Conservation (phyloP, 2,797 vertebrate species). For the Halcyon smyrnensis region DNA sequence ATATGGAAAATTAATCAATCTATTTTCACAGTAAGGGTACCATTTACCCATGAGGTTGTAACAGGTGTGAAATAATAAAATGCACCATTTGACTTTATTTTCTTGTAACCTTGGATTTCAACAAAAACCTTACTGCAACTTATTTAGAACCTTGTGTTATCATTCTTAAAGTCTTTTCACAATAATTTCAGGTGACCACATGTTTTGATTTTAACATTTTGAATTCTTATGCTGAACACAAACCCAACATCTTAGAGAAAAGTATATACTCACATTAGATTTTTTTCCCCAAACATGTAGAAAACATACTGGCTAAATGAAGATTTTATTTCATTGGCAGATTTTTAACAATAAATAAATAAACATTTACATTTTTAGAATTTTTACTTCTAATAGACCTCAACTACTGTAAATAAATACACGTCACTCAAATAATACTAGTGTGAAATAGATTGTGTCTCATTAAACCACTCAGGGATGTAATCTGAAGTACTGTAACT, state of each 20-base stretch:
- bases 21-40: neutral
- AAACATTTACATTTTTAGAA: neutral
- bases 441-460: neutral
- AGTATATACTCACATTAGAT: neutral
- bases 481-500: neutral
- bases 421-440: neutral
- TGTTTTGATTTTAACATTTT: neutral
- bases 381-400: neutral
- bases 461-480: neutral
- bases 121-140: neutral
- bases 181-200: neutral
- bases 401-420: neutral
- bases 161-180: neutral
- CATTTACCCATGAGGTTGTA: neutral
- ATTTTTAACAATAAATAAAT: neutral
- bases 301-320: neutral
- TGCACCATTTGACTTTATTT: constrained; percentile 71
- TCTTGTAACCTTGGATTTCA: constrained; percentile 58
- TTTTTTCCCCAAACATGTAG: neutral
- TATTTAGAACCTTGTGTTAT: neutral
- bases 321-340: neutral
- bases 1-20: constrained; percentile 6
- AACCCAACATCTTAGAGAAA: neutral
- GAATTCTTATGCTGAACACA: neutral
- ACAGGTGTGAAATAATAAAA: constrained; percentile 58